Base-by-base conservation (phyloP, 1,140 invertebrate genomes). In the Rhagoletis zephyria region DNA sequence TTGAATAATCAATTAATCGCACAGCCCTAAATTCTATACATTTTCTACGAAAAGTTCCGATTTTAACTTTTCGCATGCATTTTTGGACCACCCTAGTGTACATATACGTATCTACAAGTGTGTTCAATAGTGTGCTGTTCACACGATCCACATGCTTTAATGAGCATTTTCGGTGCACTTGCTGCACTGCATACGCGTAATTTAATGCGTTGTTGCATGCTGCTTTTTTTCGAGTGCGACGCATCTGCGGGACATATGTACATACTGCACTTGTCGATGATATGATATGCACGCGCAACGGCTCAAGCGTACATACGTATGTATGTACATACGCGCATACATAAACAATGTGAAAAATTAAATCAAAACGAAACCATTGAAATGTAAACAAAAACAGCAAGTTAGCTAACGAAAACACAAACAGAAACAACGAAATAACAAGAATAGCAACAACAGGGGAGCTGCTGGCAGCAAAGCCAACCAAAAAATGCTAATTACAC, bases 361-460 rank as follows among this genome's bases (percentile, higher is more conserved):
- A 81, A 81, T 81, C 74, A 81, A 81, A 81, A 81, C 74, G 74
- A 81, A 81, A 81, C 51, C 74, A 59, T 81, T 81, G 51, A 81
- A 81, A 81, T 81, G 74, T 81, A 81, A 81, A 81, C 74, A 81
- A 81, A 81, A 81, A 30, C 74, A 81, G 45, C 7, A n/a, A 56
- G 74, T 81, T 81, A 81, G 74, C 45, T 77, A 77, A 51, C n/a
- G 70, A 42, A 77, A 51, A 14, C 70, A 77, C 16, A 56, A 81
- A 56, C 74, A 81, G 56, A 59, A 59, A 77, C 51, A 51, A 19
- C 70, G 19, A 14, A 7, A 19, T 14, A 63, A 9, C 70, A 51
- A 51, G 4, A 56, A 56, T 45, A 81, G 56, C 2, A 56, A 77
- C 45, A 81, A 56, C 74, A 81, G n/a, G 4, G 10, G 40, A 9